These are phyloP conservation scores for Deilephila porcellus DNA, from an alignment of 2,888 invertebrate species.

Conservation along the genomic window DNA sequence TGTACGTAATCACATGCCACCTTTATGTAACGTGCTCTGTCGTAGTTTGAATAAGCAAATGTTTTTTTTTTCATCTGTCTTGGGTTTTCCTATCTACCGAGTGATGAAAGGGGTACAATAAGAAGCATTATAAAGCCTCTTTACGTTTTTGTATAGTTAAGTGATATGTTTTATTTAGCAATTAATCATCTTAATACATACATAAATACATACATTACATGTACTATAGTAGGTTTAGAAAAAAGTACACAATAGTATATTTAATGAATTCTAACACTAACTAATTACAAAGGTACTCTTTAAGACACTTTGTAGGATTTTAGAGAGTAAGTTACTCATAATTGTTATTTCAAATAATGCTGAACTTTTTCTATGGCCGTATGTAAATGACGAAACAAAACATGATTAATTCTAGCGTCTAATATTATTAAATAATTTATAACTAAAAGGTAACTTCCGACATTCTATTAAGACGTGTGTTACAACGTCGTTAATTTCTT, in stretches of 20 bases:
- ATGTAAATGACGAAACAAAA: slow-evolving; percentile 72
- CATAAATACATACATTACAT: slow-evolving; percentile 26
- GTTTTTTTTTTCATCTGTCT: not conserved
- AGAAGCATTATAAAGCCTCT: slow-evolving; percentile 12
- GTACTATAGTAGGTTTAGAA: slow-evolving; percentile 38
- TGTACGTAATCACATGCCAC: not conserved
- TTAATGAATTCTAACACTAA: slow-evolving; percentile 45
- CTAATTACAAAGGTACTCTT: slow-evolving; percentile 78
- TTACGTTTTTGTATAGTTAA: slow-evolving; percentile 15
- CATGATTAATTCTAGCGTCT: slow-evolving; percentile 74
- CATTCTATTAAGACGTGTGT: slow-evolving; percentile 50
- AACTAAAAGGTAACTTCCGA: slow-evolving; percentile 83
- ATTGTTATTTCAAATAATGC: slow-evolving; percentile 59
- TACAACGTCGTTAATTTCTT: slow-evolving; percentile 35
- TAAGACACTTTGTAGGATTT: slow-evolving; percentile 74
- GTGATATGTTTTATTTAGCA: slow-evolving; percentile 33
- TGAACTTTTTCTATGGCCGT: slow-evolving; percentile 80
- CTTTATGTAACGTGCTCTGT: not conserved
- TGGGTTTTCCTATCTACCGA: not conserved
- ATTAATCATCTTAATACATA: slow-evolving; percentile 18
- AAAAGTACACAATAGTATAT: slow-evolving; percentile 39
- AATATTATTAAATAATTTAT: slow-evolving; percentile 78
- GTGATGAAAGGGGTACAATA: not conserved
- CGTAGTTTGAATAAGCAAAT: slow-evolving; percentile 9
- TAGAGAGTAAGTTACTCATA: slow-evolving; percentile 26